Conservation (phyloP, 2,797 vertebrate species). For the Clamator glandarius region DNA sequence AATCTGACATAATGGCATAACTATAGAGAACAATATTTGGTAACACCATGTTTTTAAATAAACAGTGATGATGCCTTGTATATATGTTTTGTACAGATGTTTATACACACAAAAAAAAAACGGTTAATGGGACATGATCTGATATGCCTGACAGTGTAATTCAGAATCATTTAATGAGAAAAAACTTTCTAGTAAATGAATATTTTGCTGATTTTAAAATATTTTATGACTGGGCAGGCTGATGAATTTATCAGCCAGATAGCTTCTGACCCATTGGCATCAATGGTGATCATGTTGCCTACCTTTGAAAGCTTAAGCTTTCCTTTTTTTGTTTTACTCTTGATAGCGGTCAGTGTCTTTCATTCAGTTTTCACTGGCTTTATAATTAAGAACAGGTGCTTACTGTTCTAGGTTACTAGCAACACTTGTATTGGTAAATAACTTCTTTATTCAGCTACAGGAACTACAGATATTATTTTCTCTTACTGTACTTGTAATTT, state of each 20-base stretch:
- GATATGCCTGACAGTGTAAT: not conserved
- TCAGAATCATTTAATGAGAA: not conserved
- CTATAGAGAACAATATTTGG: not conserved
- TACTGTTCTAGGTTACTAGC: not conserved
- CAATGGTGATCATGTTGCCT: not conserved
- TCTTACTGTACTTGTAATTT: not conserved
- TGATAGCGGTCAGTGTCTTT: not conserved
- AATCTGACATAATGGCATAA: not conserved
- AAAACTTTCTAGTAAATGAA: not conserved
- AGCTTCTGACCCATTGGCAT: constrained; percentile 30
- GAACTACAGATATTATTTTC: not conserved
- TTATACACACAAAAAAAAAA: not conserved
- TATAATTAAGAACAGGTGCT: not conserved
- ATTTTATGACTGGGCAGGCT: not conserved
- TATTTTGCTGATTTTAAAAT: not conserved
- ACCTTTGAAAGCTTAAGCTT: not conserved
- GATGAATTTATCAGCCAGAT: not conserved
- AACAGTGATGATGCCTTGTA: not conserved
- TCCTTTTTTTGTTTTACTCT: not conserved
- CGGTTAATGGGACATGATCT: not conserved
- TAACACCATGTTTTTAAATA: not conserved
- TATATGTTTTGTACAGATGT: not conserved
- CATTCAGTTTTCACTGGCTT: not conserved
- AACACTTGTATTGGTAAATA: not conserved
- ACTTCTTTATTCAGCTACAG: not conserved